These are phyloP conservation scores for Microplitis manilae DNA, from an alignment of 2,888 invertebrate species.

Conservation along the genomic window DNA sequence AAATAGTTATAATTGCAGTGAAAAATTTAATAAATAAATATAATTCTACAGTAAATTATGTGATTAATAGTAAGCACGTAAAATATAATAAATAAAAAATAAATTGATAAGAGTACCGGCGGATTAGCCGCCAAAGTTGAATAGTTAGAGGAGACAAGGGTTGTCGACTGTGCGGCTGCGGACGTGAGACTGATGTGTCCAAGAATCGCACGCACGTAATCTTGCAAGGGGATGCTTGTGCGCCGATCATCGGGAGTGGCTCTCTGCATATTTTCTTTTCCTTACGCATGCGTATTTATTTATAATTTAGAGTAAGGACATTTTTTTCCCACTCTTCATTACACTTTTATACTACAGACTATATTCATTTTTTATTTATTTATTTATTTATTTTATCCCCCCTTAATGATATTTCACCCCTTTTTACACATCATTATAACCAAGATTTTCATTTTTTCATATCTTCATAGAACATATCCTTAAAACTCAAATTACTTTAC, in stretches of 20 bases:
- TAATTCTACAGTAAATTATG: too few relatives aligned
- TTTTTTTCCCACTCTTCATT: slow-evolving; percentile 24
- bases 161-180: slow-evolving; percentile 67
- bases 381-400: background rate
- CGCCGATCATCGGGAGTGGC: slow-evolving; percentile 55
- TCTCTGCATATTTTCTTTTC: slow-evolving; percentile 52
- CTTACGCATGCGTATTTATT: slow-evolving; percentile 45
- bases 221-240: slow-evolving; percentile 58
- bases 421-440: background rate
- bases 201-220: slow-evolving; percentile 58
- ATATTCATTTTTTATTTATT: background rate
- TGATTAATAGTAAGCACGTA: background rate
- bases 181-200: slow-evolving; percentile 68
- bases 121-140: slow-evolving; percentile 32
- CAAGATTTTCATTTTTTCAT: background rate
- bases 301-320: slow-evolving; percentile 16
- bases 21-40: background rate
- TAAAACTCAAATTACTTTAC: background rate
- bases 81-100: background rate
- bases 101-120: background rate
- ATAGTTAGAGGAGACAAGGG: slow-evolving; percentile 49
- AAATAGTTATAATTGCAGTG: background rate
- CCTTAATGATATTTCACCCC: slow-evolving; percentile 9
- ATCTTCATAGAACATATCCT: background rate
- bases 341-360: slow-evolving; percentile 11